These are phyloP conservation scores for Pluvianellus socialis DNA, from an alignment of 2,113 vertebrate species.

Conservation along the genomic window DNA sequence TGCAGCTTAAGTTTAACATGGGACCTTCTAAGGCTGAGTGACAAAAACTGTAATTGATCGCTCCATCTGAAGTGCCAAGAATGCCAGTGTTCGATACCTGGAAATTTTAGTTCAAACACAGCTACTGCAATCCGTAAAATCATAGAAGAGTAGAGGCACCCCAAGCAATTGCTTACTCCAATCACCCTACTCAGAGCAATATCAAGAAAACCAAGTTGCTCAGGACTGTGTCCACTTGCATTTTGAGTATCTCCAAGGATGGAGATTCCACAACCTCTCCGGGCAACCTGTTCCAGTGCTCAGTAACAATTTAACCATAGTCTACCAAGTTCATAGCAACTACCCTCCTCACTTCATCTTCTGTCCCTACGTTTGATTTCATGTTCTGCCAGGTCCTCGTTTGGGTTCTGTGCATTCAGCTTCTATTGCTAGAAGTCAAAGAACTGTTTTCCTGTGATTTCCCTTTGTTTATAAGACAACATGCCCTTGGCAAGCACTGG, in stretches of 20 bases:
- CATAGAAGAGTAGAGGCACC: background rate
- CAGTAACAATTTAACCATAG: no score
- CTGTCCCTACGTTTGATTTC: constrained; percentile 2
- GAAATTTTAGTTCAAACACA: background rate
- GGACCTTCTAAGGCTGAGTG: background rate
- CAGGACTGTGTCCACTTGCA: no score
- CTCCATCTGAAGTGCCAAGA: background rate
- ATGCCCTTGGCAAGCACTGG: background rate
- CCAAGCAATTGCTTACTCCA: background rate
- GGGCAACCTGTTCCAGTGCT: no score
- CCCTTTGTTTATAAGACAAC: background rate
- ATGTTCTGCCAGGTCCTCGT: constrained; percentile 39
- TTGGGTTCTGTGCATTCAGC: background rate
- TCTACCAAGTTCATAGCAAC: background rate
- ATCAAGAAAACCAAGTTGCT: no score
- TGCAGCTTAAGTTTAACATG: background rate
- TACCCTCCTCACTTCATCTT: constrained; percentile 35
- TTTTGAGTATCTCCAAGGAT: no score
- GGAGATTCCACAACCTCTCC: no score
- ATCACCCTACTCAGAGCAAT: no score
- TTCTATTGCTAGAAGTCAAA: constrained; percentile 6
- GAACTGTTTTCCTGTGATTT: background rate
- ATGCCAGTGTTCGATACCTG: fast-evolving
- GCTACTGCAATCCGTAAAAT: background rate
- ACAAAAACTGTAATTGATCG: background rate